Evolutionary conservation across 1,140 invertebrate species (phyloP), one percentile per base, ranked within the genome.

Genomic region (Eupeodes corollae): DNA sequence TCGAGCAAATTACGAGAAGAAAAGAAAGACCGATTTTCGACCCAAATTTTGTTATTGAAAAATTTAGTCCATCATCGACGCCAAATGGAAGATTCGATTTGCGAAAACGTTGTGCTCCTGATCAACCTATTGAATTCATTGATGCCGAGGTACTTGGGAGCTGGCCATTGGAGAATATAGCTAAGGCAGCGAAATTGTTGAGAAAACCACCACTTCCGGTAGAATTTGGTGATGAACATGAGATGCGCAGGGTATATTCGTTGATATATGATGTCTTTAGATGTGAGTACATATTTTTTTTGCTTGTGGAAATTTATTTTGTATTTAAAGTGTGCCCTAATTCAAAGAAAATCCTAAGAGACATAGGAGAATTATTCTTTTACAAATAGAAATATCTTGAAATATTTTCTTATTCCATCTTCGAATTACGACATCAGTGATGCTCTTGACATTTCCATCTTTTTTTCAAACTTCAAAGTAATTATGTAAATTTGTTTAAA

Each of bases 241-340:
- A 86, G 57, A 86, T 86, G 83, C 69, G 83, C 49, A 69, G 80
- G 51, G 83, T 86, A 1, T 84, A 83, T 49, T 79, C 82, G 0
- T 66, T 88, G 10, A 81, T 86, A 56, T 87, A 86, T 58, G 84
- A 87, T 56, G 83, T 86, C 2, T 80, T 86, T 47, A 67, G 85
- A 61, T 86, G 85, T 87, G 71, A 77, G 79, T 74, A 47, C 21
- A 3, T 26, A 26, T 26, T 8, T 26, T 5, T 5, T 26, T 26
- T 26, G 3, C 8, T 26, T 26, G 21, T 5, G 8, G 21, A 26
- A 26, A 8, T 26, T 26, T 5, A 26, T 26, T 26, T 26, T 26
- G 3, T 26, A 26, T 26, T n/a, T n/a, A n/a, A n/a, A n/a, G n/a
- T n/a, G n/a, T n/a, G n/a, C n/a, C n/a, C n/a, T n/a, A n/a, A n/a